phyloP scores from a whole-genome alignment of 2,113 vertebrate genomes.

The Donacobius atricapilla region DNA sequence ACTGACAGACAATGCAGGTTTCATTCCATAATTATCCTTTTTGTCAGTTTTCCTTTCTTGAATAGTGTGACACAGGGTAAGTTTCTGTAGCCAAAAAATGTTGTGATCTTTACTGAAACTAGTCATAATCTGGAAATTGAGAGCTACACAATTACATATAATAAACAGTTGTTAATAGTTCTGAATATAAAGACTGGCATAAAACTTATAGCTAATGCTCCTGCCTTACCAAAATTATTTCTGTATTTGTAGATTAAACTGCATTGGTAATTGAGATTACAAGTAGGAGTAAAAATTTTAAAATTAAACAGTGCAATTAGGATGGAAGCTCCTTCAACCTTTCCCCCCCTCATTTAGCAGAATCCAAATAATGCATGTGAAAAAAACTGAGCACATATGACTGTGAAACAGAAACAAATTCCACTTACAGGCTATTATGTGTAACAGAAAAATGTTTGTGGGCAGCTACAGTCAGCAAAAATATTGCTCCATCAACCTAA shows the following conservation, averaged over 20 bases:
- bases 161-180: background rate
- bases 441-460: background rate
- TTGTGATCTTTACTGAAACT: background rate
- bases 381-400: background rate
- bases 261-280: background rate
- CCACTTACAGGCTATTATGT: background rate
- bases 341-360: fast-evolving
- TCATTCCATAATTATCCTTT: background rate
- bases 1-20: background rate
- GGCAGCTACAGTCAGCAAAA: background rate
- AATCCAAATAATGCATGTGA: background rate
- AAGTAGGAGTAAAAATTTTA: background rate
- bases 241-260: background rate
- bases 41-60: background rate
- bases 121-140: background rate
- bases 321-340: background rate
- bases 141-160: background rate
- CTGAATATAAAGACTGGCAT: background rate
- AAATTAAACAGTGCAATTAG: background rate
- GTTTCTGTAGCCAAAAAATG: background rate
- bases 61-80: background rate
- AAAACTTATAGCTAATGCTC: background rate
- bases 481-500: background rate
- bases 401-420: background rate
- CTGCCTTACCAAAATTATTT: background rate